A percentile compares a stretch with the other conserved stretches of the same genome.
phyloP scores from a whole-genome alignment of 2,888 invertebrate species.

The Trichopoda pennipes region DNA sequence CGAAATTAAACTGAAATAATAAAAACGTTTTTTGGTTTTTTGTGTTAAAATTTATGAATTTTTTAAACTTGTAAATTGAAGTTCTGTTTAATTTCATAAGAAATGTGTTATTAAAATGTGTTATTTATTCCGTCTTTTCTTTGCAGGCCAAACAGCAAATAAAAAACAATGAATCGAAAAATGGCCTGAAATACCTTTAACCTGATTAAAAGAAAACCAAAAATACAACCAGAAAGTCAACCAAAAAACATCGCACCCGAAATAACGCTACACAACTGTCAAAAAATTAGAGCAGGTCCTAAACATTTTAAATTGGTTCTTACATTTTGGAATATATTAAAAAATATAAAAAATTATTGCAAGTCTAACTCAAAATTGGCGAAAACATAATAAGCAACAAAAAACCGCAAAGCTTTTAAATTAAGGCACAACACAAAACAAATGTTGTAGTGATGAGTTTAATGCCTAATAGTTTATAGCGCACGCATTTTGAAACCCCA shows the following conservation, averaged over 20 bases:
- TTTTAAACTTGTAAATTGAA: too few species aligned
- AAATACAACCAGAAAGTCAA: conserved; percentile 27
- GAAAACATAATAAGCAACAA: conserved; percentile 34
- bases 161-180: conserved; percentile 25
- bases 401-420: conserved; percentile 43
- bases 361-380: conserved; percentile 40
- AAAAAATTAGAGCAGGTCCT: conserved; percentile 9
- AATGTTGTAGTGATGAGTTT: conserved; percentile 61
- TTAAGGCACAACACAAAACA: conserved; percentile 22
- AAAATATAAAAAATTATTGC: conserved; percentile 11
- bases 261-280: conserved; percentile 65
- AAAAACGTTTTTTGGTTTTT: too few species aligned
- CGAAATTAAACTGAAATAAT: too few species aligned
- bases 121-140: neutral
- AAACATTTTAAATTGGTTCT: conserved; percentile 54
- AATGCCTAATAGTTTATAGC: conserved; percentile 66
- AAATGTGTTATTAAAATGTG: neutral
- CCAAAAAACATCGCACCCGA: conserved; percentile 62
- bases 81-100: too few species aligned
- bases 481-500: conserved; percentile 44
- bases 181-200: conserved; percentile 56
- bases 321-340: conserved; percentile 37
- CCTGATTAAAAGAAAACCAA: neutral
- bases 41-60: too few species aligned
- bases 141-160: conserved; percentile 45